Percentiles rank a stretch among this genome's conserved stretches.
These are phyloP conservation scores for Raphicerus campestris DNA, from an alignment of 2,113 vertebrate species.

Conservation along the genomic window DNA sequence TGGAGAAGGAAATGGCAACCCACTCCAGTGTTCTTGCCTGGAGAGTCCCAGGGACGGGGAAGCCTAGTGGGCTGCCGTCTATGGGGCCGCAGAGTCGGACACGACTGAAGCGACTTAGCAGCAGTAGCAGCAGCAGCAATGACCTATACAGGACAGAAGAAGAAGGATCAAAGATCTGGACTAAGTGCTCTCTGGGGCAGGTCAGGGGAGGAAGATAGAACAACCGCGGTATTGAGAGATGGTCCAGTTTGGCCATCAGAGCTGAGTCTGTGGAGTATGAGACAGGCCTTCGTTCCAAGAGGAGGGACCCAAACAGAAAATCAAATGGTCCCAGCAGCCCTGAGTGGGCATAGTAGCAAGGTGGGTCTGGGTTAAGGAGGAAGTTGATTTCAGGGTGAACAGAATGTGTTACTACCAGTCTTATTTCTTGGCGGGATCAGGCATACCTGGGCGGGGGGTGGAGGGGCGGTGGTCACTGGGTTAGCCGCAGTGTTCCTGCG, in stretches of 20 bases:
- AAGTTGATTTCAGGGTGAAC: not conserved
- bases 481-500: no score
- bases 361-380: not conserved
- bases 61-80: no score
- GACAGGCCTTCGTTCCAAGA: not conserved
- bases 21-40: no score
- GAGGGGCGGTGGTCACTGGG: not conserved
- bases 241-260: not conserved
- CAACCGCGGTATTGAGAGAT: accelerated
- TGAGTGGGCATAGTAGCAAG: not conserved
- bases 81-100: no score
- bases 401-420: not conserved
- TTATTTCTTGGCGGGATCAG: not conserved
- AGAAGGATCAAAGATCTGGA: not conserved
- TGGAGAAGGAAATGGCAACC: no score
- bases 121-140: no score
- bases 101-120: no score
- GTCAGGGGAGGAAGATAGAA: accelerated
- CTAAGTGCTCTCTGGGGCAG: not conserved
- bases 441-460: accelerated
- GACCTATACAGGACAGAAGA: not conserved
- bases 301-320: not conserved
- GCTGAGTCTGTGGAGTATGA: not conserved
- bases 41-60: accelerated
- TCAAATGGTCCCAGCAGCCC: not conserved